A percentile compares a stretch with the other conserved stretches of the same genome.
Conservation (phyloP, 53 echinoderm and acorn worm genomes). For the Glandiceps talaboti region DNA sequence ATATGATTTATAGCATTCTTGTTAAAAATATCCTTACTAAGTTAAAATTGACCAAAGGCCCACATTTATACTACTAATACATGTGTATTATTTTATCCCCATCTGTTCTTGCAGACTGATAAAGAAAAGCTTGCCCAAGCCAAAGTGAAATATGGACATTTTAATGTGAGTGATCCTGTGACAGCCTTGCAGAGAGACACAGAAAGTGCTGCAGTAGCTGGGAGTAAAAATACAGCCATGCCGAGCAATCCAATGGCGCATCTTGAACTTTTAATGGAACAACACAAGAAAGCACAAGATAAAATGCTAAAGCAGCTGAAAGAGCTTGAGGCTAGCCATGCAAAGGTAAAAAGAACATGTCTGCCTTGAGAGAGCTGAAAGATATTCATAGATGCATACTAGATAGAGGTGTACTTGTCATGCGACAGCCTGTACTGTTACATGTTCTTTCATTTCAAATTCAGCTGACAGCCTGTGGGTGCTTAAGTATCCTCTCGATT, state of each 20-base stretch:
- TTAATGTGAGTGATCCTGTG: conserved; percentile 66
- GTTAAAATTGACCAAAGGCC: no score
- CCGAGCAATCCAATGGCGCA: conserved; percentile 33
- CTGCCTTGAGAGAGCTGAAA: no score
- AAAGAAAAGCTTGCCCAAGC: not conserved
- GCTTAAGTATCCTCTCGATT: no score
- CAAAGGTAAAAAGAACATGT: conserved; percentile 49
- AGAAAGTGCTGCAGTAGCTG: not conserved
- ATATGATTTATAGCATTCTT: no score
- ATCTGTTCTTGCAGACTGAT: not conserved
- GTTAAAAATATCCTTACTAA: no score
- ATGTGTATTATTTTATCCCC: no score
- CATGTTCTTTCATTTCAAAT: no score
- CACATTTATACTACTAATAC: no score
- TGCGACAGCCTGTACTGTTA: no score
- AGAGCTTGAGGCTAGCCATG: conserved; percentile 56
- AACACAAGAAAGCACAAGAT: conserved; percentile 74
- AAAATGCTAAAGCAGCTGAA: conserved; percentile 58
- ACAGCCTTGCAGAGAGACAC: conserved; percentile 62
- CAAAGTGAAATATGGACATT: not conserved
- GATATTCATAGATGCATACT: no score
- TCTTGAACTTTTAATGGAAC: conserved; percentile 62
- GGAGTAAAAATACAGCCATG: conserved; percentile 32
- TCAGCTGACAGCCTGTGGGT: no score
- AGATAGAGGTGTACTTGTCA: no score